A percentile compares a stretch with the other conserved stretches of the same genome.
phyloP scores from a whole-genome alignment of 2,797 vertebrate genomes.

The Hydrocynus forskahlii region DNA sequence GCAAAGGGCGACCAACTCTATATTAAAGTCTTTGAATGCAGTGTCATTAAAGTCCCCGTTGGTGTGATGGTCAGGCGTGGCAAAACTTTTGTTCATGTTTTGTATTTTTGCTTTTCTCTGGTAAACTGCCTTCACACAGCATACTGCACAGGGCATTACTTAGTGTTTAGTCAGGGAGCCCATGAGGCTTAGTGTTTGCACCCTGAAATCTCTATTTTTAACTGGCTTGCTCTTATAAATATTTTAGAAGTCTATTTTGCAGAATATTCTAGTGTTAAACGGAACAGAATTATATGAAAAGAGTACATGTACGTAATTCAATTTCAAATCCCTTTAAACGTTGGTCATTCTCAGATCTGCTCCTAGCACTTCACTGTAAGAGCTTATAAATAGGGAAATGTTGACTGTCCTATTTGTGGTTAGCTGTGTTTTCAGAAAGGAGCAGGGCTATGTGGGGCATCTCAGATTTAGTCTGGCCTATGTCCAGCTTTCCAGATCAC shows the following conservation, averaged over 20 bases:
- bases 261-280: neutral
- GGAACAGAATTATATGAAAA: neutral
- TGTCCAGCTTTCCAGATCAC: neutral
- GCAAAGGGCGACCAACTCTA: too few species aligned
- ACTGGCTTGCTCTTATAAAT: neutral
- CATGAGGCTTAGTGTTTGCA: neutral
- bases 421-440: neutral
- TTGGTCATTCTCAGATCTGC: neutral
- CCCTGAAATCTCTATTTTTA: neutral
- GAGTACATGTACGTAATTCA: neutral
- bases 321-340: neutral
- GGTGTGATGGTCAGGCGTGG: too few species aligned
- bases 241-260: neutral
- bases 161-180: neutral
- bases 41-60: too few species aligned
- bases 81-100: too few species aligned
- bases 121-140: too few species aligned
- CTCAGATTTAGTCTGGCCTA: conserved; percentile 16
- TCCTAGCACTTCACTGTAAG: conserved; percentile 17
- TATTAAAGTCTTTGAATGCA: too few species aligned
- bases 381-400: neutral
- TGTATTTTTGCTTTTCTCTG: neutral
- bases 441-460: neutral
- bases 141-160: neutral
- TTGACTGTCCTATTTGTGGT: conserved; percentile 12